These are phyloP conservation scores for Leptinotarsa rubiginosa DNA, from an alignment of 2,888 invertebrate species.

Conservation along the genomic window DNA sequence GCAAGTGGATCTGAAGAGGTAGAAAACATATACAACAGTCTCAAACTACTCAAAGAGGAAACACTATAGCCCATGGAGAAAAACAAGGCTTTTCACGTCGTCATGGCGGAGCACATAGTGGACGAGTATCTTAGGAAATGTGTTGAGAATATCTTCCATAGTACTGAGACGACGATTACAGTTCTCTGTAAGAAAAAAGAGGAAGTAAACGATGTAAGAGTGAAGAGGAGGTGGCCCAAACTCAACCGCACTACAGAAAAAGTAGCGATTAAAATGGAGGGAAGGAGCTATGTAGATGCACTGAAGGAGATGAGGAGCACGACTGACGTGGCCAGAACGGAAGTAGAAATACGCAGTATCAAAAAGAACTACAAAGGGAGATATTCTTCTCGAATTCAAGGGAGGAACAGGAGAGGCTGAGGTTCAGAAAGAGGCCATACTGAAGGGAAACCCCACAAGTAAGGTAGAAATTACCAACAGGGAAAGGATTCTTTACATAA, in stretches of 20 bases:
- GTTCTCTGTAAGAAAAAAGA: neutral
- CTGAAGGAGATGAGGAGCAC: neutral
- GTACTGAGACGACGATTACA: neutral
- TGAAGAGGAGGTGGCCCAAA: neutral
- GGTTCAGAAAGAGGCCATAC: neutral
- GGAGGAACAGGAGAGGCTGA: neutral
- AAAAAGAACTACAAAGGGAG: constrained; percentile 1
- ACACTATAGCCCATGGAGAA: neutral
- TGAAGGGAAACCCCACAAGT: neutral
- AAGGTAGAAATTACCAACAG: neutral
- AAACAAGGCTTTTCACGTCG: neutral
- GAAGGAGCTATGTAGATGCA: neutral
- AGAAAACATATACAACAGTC: neutral
- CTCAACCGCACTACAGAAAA: neutral
- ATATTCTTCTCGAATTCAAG: constrained; percentile 6
- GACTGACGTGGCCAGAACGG: neutral
- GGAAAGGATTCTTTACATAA: neutral
- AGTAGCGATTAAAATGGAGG: neutral
- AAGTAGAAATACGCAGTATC: neutral
- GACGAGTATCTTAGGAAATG: neutral
- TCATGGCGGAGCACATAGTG: neutral
- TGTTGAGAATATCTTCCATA: neutral
- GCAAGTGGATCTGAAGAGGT: neutral
- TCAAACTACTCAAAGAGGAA: neutral
- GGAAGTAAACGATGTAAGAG: neutral